Evolutionary conservation across 2,888 invertebrate genomes (phyloP), one percentile per base, ranked within the genome.

Genomic region (Zaprionus obscuricornis): DNA sequence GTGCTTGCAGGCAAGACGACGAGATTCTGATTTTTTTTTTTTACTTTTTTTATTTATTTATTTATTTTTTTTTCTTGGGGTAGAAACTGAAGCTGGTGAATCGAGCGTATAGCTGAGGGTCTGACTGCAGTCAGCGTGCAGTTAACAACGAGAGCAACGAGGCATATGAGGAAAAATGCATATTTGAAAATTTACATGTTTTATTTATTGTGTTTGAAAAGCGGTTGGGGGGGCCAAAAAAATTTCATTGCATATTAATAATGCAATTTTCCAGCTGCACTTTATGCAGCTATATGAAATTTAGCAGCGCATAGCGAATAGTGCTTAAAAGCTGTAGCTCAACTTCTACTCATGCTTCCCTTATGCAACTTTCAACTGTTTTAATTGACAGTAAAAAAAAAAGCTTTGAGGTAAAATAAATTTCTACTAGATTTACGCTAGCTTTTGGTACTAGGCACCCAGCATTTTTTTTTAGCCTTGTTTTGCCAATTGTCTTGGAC

Each of bases 221-320:
- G n/a, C n/a, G n/a, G n/a, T n/a, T n/a, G n/a, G n/a, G n/a, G n/a
- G n/a, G n/a, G n/a, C n/a, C n/a, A n/a, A n/a, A n/a, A n/a, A n/a
- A n/a, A 85, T 82, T 85, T 82, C 70, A 78, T 78, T 82, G 83
- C 85, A 78, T 85, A 85, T 78, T 85, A 78, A 78, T 85, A 85
- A 82, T 78, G 83, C 78, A 85, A 78, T 85, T 85, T 82, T 51
- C n/a, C 37, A 50, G 45, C 26, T 72, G 75, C 75, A 72, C 58
- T 65, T 55, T 73, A 69, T n/a, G n/a, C n/a, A 55, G 43, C 40
- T 40, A 14, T 22, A 5, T 24, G 33, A 45, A 54, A 67, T 49
- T 26, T 29, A 39, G 36, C n/a, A n/a, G n/a, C n/a, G n/a, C n/a
- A n/a, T n/a, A n/a, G 36, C 29, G 43, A 17, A 16, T n/a, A 13